Base-by-base conservation (phyloP, 2,888 invertebrate genomes). In the Drosophila paramelanica region DNA sequence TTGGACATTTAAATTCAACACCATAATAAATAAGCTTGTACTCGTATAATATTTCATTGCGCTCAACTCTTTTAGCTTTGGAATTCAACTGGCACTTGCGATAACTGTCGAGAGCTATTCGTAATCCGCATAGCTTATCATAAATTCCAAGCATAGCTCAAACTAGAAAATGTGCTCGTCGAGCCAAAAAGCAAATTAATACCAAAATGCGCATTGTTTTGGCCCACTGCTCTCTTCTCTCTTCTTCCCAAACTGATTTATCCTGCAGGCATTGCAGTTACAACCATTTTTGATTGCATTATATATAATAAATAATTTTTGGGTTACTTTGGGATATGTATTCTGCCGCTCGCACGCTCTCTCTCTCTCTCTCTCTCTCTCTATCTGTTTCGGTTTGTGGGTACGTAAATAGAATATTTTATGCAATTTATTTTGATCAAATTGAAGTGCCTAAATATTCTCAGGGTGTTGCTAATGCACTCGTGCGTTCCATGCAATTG, bases 351-450 rank as follows among this genome's bases (percentile, higher is more conserved):
- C 23, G 17, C 25, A 0, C 42, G 8, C 23, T 10, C 13, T 14
- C 58, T 17, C 14, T 8, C 39, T 33, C 23, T 0, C 46, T 17
- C 17, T 5, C 13, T 14, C 58, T 17, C 14, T 8, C 39, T 33
- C 23, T 0, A 51, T 17, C 17, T 5, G 27, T 41, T 13, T 27
- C 25, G 47, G 38, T 52, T 67, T 64, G 66, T 56, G 61, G 55
- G 69, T 72, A 83, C 83, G 83, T 88, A 83, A 83, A 83, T 83
- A 64, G 89, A 83, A 83, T 83, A 83, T 83, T 88, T 83, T 86
- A 83, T 83, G 87, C 87, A 83, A 83, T 83, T 88, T 83, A 81
- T 88, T 88, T 67, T 82, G 80, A 67, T 70, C 62, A 82, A 70
- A 66, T 72, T 80, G 72, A 74, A 70, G 64, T 49, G 62, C 67